A percentile compares a stretch with the other conserved stretches of the same genome.
phyloP scores from a whole-genome alignment of 2,113 vertebrate genomes.

The Ameiurus melas region DNA sequence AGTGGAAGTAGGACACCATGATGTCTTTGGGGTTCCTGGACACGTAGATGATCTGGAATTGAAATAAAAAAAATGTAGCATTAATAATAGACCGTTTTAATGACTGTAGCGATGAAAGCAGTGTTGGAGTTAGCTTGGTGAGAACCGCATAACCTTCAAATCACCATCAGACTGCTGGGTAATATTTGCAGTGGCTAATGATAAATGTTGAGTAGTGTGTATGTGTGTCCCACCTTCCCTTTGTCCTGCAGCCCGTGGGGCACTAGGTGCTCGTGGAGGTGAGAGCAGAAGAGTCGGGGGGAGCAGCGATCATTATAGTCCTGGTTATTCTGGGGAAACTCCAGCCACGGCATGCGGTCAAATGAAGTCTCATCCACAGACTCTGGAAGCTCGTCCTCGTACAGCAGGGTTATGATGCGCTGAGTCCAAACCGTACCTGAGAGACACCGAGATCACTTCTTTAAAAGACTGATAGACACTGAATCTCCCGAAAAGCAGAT shows the following conservation, averaged over 20 bases:
- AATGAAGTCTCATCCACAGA: not conserved
- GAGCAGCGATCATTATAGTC: constrained; percentile 42
- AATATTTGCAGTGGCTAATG: not conserved
- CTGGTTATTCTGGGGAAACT: not conserved
- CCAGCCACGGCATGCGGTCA: constrained; percentile 58
- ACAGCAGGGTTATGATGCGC: constrained; percentile 52
- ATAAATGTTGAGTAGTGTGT: not conserved
- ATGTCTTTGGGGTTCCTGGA: constrained; percentile 73
- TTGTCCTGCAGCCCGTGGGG: constrained; percentile 40
- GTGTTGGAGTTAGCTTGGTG: not conserved
- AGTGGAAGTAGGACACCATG: constrained; percentile 69
- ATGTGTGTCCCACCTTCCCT: constrained; percentile 46
- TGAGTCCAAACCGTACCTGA: constrained; percentile 60
- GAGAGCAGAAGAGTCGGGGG: constrained; percentile 56
- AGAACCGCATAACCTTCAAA: not conserved
- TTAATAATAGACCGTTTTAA: not conserved
- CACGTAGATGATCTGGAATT: constrained; percentile 68
- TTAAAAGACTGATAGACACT: not conserved
- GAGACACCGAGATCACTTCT: not conserved
- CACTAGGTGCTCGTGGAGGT: constrained; percentile 49
- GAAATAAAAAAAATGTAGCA: not conserved
- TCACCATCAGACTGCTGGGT: not conserved
- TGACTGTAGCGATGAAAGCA: not conserved
- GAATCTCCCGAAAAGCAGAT: no score
- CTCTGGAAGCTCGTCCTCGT: constrained; percentile 45